Conservation (phyloP, 2,113 vertebrate species). For the Nibea coibor region DNA sequence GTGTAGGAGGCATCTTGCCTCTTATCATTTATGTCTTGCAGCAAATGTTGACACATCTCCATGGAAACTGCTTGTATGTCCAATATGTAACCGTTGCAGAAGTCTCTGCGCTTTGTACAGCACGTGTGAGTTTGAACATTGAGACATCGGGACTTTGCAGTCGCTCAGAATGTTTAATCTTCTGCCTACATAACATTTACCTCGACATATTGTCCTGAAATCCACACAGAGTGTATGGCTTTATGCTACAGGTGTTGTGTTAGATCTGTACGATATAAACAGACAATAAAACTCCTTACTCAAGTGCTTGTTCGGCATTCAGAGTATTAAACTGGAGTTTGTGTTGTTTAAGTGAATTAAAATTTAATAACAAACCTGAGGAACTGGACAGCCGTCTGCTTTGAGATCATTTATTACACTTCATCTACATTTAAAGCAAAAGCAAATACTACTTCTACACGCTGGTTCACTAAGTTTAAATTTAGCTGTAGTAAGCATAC, state of each 20-base stretch:
- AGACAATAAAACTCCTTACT: too few species aligned
- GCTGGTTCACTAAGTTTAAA: not conserved
- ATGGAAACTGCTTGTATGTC: slow-evolving; percentile 70
- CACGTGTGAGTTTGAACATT: slow-evolving; percentile 8
- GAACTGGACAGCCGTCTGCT: not conserved
- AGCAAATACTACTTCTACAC: not conserved
- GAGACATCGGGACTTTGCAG: slow-evolving; percentile 27
- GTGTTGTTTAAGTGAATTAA: not conserved
- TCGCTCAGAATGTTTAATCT: slow-evolving; percentile 15
- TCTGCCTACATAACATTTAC: slow-evolving; percentile 18
- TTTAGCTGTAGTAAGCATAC: not conserved
- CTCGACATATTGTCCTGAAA: slow-evolving; percentile 11
- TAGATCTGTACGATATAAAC: not conserved
- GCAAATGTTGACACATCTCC: slow-evolving; percentile 68
- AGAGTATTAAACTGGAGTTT: not conserved
- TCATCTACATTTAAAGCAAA: not conserved
- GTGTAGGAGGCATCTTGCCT: slow-evolving; percentile 59
- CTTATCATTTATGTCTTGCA: slow-evolving; percentile 56
- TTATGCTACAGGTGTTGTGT: not conserved
- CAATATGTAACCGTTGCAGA: slow-evolving; percentile 18
- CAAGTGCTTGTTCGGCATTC: too few species aligned
- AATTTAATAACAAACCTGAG: not conserved
- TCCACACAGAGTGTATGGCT: not conserved
- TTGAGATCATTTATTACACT: not conserved
- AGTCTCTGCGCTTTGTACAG: slow-evolving; percentile 15